Conservation (phyloP, 2,888 invertebrate species). For the Lydus trimaculatus region DNA sequence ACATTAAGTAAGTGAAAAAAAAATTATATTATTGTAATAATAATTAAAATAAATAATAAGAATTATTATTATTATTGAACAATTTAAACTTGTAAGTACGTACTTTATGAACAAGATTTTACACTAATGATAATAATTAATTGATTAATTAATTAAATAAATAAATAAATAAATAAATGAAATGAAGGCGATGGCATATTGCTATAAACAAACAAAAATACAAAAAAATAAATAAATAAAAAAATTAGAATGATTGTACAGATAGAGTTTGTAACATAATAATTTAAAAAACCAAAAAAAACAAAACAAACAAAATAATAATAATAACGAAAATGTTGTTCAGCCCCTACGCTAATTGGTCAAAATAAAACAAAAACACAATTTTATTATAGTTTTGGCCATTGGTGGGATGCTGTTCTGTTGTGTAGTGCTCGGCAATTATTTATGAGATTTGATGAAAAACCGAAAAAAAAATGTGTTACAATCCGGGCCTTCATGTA, state of each 20-base stretch:
- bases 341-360: conserved; percentile 43
- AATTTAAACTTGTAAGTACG: conserved; percentile 60
- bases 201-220: conserved; percentile 32
- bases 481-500: conserved; percentile 69
- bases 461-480: not conserved
- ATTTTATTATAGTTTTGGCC: not conserved
- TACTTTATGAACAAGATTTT: conserved; percentile 63
- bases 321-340: conserved; percentile 56
- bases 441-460: not conserved
- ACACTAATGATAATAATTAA: conserved; percentile 58
- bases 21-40: conserved; percentile 45
- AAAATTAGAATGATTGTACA: conserved; percentile 61
- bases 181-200: conserved; percentile 59
- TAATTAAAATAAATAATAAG: conserved; percentile 9
- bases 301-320: conserved; percentile 31
- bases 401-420: conserved; percentile 54
- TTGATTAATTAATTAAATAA: not conserved
- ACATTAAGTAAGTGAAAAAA: conserved; percentile 56
- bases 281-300: conserved; percentile 33
- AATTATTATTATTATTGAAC: conserved; percentile 56
- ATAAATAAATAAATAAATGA: not conserved
- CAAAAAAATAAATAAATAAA: conserved; percentile 37
- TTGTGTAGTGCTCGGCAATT: conserved; percentile 64
- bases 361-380: conserved; percentile 17
- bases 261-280: conserved; percentile 62